phyloP scores from a whole-genome alignment of 2,797 vertebrate genomes.

The Euphonia xanthogaster region DNA sequence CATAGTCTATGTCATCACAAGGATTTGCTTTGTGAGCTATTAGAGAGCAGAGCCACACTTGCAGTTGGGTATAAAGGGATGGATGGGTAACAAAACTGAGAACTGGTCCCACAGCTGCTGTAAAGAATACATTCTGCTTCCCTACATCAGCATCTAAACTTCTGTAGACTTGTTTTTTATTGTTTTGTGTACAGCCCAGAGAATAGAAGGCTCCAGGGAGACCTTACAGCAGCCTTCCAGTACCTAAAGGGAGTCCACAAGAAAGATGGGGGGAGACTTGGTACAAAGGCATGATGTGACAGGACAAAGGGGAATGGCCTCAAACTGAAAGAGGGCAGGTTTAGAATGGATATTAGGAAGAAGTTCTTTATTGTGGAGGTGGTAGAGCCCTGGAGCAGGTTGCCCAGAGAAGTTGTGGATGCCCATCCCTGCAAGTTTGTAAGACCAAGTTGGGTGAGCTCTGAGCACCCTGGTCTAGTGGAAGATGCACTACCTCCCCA shows the following conservation, averaged over 20 bases:
- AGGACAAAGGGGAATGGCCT: not conserved
- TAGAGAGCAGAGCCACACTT: not conserved
- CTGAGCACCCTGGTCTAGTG: not conserved
- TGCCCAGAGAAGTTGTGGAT: not conserved
- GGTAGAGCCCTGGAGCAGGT: not conserved
- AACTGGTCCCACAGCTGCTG: not conserved
- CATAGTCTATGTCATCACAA: not conserved
- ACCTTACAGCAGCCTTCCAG: not conserved
- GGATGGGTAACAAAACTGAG: not conserved
- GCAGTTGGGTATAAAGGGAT: not conserved
- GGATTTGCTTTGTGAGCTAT: not conserved
- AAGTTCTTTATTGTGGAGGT: not conserved
- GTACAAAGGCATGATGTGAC: not conserved
- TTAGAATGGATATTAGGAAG: not conserved
- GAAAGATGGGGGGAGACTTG: not conserved
- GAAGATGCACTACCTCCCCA: not conserved
- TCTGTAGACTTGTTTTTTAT: not conserved
- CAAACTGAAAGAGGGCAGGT: not conserved
- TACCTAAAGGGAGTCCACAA: not conserved
- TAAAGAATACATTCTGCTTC: not conserved
- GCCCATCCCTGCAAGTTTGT: not conserved
- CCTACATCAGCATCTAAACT: not conserved
- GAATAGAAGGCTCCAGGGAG: not conserved
- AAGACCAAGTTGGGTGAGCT: not conserved
- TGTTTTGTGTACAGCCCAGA: not conserved